Base-by-base conservation (phyloP, 2,888 invertebrate species). In the Spicauda simplicius region DNA sequence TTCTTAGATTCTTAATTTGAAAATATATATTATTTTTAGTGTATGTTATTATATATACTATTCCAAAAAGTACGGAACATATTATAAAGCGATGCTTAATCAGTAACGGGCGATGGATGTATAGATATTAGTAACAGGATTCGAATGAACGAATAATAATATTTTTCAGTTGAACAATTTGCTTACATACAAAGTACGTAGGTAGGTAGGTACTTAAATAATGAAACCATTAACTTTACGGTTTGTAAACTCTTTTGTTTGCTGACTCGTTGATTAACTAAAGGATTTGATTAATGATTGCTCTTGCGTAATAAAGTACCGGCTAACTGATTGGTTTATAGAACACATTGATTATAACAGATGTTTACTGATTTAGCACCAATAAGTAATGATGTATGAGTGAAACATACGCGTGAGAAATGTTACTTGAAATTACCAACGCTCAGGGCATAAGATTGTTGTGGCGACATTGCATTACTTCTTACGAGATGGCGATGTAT, bases 231-330 rank as follows among this genome's bases (percentile, higher is more conserved):
- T 64, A 57, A 50, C 19, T 57, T 59, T 65, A 65, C 65, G 65
- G 59, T 59, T 25, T 30, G 59, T 45, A 59, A 65, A 48, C 65
- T 65, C 65, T 66, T 65, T 66, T 66, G 65, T 66, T 66, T 66
- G 54, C 59, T 45, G 54, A 11, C 54, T 55, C 53, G 65, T 60
- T 66, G 55, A 66, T 60, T 66, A 59, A 54, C 14, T n/a, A 25
- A 16, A 48, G 48, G 16, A 48, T 16, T 66, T 66, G 65, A 66
- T 66, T 66, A 55, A 66, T 66, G 59, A 55, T 19, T 48, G 54
- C 33, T 45, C 53, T 60, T 59, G 53, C 54, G 54, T 54, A 57
- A 64, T 37, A 50, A 55, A 64, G 56, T 8, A 37, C 56, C 50
- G 59, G 2, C 11, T 59, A 50, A 57, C 56, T 57, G 56, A 64